phyloP scores from a whole-genome alignment of 2,888 invertebrate species.

The Tinea pellionella region DNA sequence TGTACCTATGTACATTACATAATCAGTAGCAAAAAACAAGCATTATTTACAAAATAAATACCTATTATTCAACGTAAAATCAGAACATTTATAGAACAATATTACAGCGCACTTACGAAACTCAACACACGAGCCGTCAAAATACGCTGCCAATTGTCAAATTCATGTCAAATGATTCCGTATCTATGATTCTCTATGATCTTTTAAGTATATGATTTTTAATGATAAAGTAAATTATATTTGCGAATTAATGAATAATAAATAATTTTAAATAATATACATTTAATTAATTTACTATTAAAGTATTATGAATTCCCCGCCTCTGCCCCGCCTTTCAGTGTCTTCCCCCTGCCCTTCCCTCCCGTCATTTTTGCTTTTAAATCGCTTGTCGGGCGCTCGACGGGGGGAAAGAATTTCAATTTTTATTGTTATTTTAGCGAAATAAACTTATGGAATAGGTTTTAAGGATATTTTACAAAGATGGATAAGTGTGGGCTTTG shows the following conservation, averaged over 20 bases:
- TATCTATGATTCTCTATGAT: no score
- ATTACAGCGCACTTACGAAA: not conserved
- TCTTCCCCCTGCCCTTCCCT: conserved; percentile 36
- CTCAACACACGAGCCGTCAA: not conserved
- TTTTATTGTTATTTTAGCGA: conserved; percentile 25
- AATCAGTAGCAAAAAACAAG: not conserved
- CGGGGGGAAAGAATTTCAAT: conserved; percentile 32
- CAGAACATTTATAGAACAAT: not conserved
- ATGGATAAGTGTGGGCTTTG: conserved; percentile 66
- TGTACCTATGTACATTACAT: not conserved
- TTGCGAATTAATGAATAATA: no score
- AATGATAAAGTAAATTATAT: no score
- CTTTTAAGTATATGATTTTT: no score
- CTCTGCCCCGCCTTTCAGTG: not conserved
- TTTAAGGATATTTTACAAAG: conserved; percentile 8
- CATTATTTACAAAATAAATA: not conserved
- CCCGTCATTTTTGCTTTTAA: conserved; percentile 27
- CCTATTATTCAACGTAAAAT: not conserved
- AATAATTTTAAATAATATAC: no score
- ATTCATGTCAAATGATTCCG: no score
- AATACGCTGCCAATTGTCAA: not conserved
- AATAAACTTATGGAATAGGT: not conserved
- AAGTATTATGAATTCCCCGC: no score
- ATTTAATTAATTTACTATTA: no score
- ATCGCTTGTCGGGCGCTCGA: conserved; percentile 14